phyloP scores from a whole-genome alignment of 2,888 invertebrate species.

The Xiphydria camelus region DNA sequence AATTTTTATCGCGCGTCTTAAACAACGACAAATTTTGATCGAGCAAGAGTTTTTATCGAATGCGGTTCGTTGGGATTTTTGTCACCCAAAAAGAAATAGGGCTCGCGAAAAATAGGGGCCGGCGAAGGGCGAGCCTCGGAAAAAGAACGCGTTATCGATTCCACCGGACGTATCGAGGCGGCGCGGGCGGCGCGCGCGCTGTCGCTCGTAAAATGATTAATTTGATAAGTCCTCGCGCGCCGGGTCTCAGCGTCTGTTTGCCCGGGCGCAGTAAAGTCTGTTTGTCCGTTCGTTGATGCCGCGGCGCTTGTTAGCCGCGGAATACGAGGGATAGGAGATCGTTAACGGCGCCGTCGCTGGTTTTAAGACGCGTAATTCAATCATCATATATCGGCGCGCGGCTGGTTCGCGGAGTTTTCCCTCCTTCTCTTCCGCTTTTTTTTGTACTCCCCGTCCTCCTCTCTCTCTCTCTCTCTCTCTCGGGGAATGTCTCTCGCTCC shows the following conservation, averaged over 20 bases:
- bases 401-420: background rate
- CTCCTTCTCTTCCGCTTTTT: no score
- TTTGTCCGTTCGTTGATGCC: conserved; percentile 25
- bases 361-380: conserved; percentile 42
- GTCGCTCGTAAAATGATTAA: conserved; percentile 43
- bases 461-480: background rate
- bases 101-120: no score
- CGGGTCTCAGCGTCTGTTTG: conserved; percentile 25
- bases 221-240: conserved; percentile 32
- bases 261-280: conserved; percentile 36
- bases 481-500: conserved; percentile 8
- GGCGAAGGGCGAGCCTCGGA: no score
- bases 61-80: no score
- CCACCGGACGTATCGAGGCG: no score
- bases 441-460: no score
- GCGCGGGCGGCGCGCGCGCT: background rate
- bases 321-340: conserved; percentile 9
- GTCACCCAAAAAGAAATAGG: no score
- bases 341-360: conserved; percentile 24
- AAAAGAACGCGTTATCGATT: no score
- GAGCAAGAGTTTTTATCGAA: no score
- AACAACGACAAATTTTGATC: no score
- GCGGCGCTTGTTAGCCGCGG: conserved; percentile 21
- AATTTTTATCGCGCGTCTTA: no score
- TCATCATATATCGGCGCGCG: conserved; percentile 20